phyloP scores from a whole-genome alignment of 2,797 vertebrate genomes.

The Rhinogobio ventralis region DNA sequence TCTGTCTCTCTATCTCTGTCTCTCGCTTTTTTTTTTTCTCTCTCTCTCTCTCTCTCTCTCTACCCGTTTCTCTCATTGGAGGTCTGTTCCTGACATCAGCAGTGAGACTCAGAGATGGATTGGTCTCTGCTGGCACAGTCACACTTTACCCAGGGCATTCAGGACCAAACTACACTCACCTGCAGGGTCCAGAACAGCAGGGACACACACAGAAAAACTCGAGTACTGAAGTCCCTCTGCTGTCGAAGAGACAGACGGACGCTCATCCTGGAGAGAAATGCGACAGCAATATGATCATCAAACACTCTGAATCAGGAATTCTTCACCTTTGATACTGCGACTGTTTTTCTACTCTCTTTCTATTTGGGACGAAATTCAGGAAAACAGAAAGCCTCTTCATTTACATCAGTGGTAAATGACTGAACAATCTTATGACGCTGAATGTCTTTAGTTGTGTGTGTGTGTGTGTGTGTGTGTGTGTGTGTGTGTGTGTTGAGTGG shows the following conservation, averaged over 20 bases:
- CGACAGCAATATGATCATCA: constrained; percentile 80
- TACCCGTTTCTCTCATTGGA: neutral
- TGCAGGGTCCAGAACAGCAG: constrained; percentile 45
- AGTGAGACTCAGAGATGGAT: constrained; percentile 32
- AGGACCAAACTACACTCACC: constrained; percentile 54
- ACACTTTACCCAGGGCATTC: constrained; percentile 57
- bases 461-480: constrained; percentile 10
- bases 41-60: constrained; percentile 9
- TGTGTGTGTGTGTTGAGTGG: neutral
- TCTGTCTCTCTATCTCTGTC: neutral
- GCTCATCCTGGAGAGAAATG: constrained; percentile 26
- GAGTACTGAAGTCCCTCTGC: constrained; percentile 4
- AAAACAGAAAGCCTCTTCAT: constrained; percentile 62
- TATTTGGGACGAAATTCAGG: constrained; percentile 69
- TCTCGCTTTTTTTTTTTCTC: neutral
- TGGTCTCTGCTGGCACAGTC: constrained; percentile 29
- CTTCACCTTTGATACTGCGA: constrained; percentile 80
- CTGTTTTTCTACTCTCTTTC: constrained; percentile 83
- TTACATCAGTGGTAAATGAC: constrained; percentile 65
- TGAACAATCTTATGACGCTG: constrained; percentile 84
- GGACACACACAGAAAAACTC: constrained; percentile 7
- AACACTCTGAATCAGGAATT: constrained; percentile 81
- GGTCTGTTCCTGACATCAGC: constrained; percentile 22
- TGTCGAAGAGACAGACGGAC: constrained; percentile 4
- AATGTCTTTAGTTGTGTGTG: constrained; percentile 78